These are phyloP conservation scores for Tenodera sinensis DNA, from an alignment of 2,888 invertebrate species.

Conservation along the genomic window DNA sequence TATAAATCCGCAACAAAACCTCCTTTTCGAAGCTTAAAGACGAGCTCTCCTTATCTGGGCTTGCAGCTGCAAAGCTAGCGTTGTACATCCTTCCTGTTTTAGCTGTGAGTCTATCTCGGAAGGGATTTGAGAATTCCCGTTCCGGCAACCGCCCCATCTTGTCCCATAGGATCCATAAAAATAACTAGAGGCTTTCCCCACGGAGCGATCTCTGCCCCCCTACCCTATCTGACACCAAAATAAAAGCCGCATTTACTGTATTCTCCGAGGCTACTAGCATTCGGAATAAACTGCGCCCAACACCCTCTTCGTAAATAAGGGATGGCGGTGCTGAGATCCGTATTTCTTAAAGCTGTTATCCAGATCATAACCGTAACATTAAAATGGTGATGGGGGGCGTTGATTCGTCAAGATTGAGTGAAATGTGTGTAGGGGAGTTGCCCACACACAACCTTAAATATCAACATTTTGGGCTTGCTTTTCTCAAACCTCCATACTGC, in stretches of 20 bases:
- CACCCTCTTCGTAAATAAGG: background rate
- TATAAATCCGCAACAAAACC: too few species aligned
- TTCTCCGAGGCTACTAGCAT: background rate
- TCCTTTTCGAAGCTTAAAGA: too few species aligned
- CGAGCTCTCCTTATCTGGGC: background rate
- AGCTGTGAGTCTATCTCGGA: background rate
- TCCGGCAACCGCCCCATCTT: background rate
- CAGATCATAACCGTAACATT: background rate
- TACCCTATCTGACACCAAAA: background rate
- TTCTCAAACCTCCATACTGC: too few species aligned
- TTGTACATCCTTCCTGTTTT: background rate
- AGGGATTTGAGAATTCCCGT: background rate
- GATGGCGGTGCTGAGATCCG: background rate
- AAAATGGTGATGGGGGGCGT: too few species aligned
- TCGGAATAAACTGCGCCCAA: background rate
- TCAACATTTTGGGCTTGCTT: too few species aligned
- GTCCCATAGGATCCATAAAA: constrained; percentile 3
- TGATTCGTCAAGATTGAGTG: too few species aligned
- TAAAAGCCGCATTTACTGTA: background rate
- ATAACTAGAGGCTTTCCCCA: background rate
- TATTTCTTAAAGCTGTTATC: background rate
- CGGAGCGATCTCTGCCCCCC: background rate
- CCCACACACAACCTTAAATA: too few species aligned
- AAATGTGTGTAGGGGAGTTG: too few species aligned
- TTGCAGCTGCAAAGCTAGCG: background rate